A percentile compares a stretch with the other conserved stretches of the same genome.
phyloP scores from a whole-genome alignment of 2,797 vertebrate species.

The Erpetoichthys calabaricus region DNA sequence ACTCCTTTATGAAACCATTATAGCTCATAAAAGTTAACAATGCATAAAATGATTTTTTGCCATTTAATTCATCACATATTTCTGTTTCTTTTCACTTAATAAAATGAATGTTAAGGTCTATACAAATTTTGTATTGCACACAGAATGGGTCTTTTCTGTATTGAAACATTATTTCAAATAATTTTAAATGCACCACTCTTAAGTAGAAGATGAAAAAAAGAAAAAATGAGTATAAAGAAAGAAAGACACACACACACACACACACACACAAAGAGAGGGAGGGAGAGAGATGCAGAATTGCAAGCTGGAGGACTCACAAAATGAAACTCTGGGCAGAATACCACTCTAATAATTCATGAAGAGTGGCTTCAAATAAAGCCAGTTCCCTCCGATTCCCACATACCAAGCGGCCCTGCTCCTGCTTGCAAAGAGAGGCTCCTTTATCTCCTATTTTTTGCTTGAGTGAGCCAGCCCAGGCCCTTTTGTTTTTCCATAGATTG shows the following conservation, averaged over 20 bases:
- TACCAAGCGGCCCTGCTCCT: conserved; percentile 67
- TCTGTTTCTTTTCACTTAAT: too few relatives aligned
- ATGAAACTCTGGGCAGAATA: conserved; percentile 31
- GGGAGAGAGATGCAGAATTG: conserved; percentile 6
- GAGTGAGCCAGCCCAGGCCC: conserved; percentile 68
- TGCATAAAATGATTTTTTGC: too few relatives aligned
- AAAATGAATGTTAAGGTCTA: too few relatives aligned
- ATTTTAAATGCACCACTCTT: too few relatives aligned
- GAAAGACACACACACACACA: neutral
- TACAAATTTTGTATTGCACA: too few relatives aligned
- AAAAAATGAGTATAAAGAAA: neutral
- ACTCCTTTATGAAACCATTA: too few relatives aligned
- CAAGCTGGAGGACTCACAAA: conserved; percentile 19
- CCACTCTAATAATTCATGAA: conserved; percentile 60
- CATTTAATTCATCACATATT: too few relatives aligned
- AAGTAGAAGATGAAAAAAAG: neutral
- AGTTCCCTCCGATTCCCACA: conserved; percentile 67
- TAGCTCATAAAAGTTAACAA: too few relatives aligned
- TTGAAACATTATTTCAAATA: too few relatives aligned
- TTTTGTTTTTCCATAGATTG: conserved; percentile 91
- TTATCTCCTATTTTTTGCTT: conserved; percentile 83
- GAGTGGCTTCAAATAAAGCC: conserved; percentile 50
- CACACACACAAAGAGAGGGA: conserved; percentile 6
- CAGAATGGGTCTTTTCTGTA: too few relatives aligned
- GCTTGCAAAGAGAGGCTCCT: conserved; percentile 75